Evolutionary conservation across 2,888 invertebrate genomes (phyloP).

Genomic region (Drosophila subquinaria): DNA sequence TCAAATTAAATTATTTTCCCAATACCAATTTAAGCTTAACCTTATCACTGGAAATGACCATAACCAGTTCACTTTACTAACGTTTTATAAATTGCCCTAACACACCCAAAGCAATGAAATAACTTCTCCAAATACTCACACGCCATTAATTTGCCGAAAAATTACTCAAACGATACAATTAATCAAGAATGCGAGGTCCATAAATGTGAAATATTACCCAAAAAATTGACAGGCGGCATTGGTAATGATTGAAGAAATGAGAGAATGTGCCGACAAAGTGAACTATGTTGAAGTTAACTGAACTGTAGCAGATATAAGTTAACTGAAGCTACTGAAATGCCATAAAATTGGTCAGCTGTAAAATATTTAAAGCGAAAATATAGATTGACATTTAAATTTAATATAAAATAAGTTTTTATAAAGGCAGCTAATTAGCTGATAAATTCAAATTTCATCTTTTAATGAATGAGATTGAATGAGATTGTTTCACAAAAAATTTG

Average conservation of each 20-base stretch:
- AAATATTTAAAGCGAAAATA: neutral
- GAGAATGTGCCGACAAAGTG: slow-evolving; percentile 39
- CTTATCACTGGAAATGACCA: slow-evolving; percentile 16
- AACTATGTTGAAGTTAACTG: slow-evolving; percentile 29
- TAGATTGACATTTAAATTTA: neutral
- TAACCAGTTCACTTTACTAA: slow-evolving; percentile 16
- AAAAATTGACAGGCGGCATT: slow-evolving; percentile 52
- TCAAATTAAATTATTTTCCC: neutral
- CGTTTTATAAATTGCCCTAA: slow-evolving; percentile 37
- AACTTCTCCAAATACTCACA: slow-evolving; percentile 40
- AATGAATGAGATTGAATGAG: no score
- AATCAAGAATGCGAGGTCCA: slow-evolving; percentile 65
- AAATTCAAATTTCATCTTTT: no score
- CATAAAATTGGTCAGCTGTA: slow-evolving; percentile 1
- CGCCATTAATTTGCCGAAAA: slow-evolving; percentile 28
- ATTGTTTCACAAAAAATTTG: no score
- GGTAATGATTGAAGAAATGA: slow-evolving; percentile 61
- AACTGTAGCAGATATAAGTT: slow-evolving; percentile 32
- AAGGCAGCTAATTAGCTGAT: no score
- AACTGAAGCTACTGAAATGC: neutral
- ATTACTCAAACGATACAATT: slow-evolving; percentile 49
- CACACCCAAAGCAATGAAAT: slow-evolving; percentile 24
- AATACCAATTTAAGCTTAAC: neutral
- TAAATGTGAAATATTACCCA: slow-evolving; percentile 70
- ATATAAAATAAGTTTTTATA: neutral